Evolutionary conservation across 2,888 invertebrate species (phyloP).

Genomic region (Scaptomyza tumidula): DNA sequence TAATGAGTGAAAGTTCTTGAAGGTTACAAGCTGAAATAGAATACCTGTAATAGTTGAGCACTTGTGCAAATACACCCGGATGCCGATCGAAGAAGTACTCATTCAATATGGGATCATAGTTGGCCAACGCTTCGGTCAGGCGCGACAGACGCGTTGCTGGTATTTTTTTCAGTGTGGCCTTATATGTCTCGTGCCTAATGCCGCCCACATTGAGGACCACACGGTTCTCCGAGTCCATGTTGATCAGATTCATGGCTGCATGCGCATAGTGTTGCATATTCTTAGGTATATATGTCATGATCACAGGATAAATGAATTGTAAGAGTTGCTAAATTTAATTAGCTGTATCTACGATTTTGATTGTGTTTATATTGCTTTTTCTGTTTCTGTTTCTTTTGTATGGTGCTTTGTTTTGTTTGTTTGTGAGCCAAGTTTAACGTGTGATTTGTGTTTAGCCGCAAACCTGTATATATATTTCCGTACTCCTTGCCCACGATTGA

Average conservation of each 20-base stretch:
- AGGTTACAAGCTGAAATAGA: too few relatives aligned
- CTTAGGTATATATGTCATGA: slow-evolving; percentile 81
- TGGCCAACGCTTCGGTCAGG: slow-evolving; percentile 98
- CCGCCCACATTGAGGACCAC: slow-evolving; percentile 99
- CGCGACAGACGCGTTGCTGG: slow-evolving; percentile 97
- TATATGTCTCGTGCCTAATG: slow-evolving; percentile 98
- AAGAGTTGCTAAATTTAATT: slow-evolving; percentile 1
- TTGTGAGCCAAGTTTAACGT: slow-evolving; percentile 20
- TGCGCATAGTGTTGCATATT: slow-evolving; percentile 80
- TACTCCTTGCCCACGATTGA: slow-evolving; percentile 61
- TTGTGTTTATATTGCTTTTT: slow-evolving; percentile 4
- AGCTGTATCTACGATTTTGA: slow-evolving; percentile 7
- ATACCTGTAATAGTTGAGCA: slow-evolving; percentile 96
- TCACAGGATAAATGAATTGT: slow-evolving; percentile 34
- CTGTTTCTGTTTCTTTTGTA: neutral
- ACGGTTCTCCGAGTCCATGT: slow-evolving; percentile 99
- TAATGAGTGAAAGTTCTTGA: too few relatives aligned
- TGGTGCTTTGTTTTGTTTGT: neutral
- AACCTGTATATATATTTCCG: slow-evolving; percentile 61
- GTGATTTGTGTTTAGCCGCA: slow-evolving; percentile 35
- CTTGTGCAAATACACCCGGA: slow-evolving; percentile 98
- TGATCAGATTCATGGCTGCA: slow-evolving; percentile 93
- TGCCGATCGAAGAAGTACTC: slow-evolving; percentile 99
- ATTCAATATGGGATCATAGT: slow-evolving; percentile 99
- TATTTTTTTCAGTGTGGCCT: slow-evolving; percentile 98